Percentiles rank a stretch among this genome's conserved stretches.
Conservation (phyloP, 2,888 invertebrate species). For the Cyclophora punctaria region DNA sequence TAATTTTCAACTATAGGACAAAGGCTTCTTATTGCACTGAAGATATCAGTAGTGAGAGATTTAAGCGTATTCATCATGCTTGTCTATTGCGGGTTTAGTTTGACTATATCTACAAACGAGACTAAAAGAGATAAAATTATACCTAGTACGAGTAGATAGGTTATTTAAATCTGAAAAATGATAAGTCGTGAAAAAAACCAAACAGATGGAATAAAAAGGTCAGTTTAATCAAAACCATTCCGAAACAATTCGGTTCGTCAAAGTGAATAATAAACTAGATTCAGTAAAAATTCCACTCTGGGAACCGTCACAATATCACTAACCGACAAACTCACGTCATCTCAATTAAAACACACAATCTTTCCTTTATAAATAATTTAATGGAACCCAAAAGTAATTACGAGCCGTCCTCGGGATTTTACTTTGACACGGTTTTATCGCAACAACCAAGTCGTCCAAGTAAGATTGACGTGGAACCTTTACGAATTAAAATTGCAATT, state of each 20-base stretch:
- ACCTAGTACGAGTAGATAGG: no score
- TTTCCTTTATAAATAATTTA: conserved; percentile 19
- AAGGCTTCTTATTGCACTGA: no score
- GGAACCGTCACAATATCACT: no score
- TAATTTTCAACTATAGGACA: no score
- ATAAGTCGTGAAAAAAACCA: no score
- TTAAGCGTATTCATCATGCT: no score
- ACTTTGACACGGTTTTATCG: conserved; percentile 34
- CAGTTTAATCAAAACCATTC: background rate
- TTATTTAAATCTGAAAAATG: no score
- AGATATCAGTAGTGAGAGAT: no score
- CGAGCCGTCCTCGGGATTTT: conserved; percentile 21
- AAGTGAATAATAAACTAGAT: background rate
- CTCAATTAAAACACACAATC: conserved; percentile 8
- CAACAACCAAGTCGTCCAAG: conserved; percentile 10
- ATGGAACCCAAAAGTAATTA: conserved; percentile 31
- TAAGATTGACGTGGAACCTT: conserved; percentile 29
- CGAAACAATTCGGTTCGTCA: background rate
- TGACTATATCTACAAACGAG: no score
- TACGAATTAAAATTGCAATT: conserved; percentile 31
- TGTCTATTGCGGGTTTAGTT: no score
- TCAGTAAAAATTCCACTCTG: background rate
- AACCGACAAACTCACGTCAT: conserved; percentile 3
- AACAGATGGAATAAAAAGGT: no score
- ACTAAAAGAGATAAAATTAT: no score